Percentiles rank a stretch among this genome's conserved stretches.
These are phyloP conservation scores for Tragelaphus buxtoni DNA, from an alignment of 2,113 vertebrate species.

Conservation along the genomic window DNA sequence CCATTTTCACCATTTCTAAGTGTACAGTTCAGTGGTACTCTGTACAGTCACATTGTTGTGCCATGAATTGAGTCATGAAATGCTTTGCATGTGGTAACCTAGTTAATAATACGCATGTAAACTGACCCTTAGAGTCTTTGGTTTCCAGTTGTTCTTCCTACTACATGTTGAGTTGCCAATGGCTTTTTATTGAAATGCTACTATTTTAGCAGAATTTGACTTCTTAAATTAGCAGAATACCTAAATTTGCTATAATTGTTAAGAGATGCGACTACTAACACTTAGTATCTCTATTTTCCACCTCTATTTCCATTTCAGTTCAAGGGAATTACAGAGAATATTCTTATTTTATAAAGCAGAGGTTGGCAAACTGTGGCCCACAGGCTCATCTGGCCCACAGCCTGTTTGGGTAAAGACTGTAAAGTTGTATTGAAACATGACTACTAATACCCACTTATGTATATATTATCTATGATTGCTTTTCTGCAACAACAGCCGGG, in stretches of 20 bases:
- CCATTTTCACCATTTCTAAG: background rate
- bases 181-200: slow-evolving; percentile 4
- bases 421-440: background rate
- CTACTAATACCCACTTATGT: background rate
- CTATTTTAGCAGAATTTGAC: background rate
- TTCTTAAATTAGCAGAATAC: slow-evolving; percentile 11
- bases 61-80: background rate
- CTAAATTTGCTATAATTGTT: background rate
- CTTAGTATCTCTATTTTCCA: background rate
- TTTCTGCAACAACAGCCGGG: background rate
- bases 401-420: background rate
- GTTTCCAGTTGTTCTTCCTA: background rate
- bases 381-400: background rate
- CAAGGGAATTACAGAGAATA: slow-evolving; percentile 8
- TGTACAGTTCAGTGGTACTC: background rate
- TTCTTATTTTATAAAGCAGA: background rate
- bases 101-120: background rate
- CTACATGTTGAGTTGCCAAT: background rate
- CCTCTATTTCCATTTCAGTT: background rate
- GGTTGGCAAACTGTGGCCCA: background rate
- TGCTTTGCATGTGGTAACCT: background rate
- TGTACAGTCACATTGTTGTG: background rate
- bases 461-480: background rate
- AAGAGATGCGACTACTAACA: background rate
- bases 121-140: background rate